phyloP scores from a whole-genome alignment of 2,888 invertebrate species.

The Criorhina ranunculi region DNA sequence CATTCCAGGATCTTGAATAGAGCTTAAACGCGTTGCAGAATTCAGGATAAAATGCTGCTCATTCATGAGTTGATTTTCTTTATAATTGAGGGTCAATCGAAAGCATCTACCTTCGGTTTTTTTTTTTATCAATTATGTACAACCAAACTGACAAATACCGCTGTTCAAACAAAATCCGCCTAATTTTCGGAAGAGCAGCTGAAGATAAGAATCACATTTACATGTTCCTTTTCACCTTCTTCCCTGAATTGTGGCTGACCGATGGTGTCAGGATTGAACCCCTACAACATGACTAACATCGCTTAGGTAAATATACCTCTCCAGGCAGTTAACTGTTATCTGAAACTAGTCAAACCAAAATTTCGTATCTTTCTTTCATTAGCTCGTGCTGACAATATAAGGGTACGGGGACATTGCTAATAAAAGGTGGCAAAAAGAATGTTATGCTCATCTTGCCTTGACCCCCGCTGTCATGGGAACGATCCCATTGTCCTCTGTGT shows the following conservation, averaged over 20 bases:
- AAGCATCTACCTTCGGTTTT: no score
- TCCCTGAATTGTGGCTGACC: slow-evolving; percentile 27
- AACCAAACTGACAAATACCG: no score
- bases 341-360: slow-evolving; percentile 8
- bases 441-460: slow-evolving; percentile 34
- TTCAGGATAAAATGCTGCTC: no score
- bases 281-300: slow-evolving; percentile 1
- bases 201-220: slow-evolving; percentile 16
- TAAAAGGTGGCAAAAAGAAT: slow-evolving; percentile 59
- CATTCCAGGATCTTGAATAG: no score
- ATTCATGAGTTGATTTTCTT: no score
- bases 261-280: slow-evolving; percentile 4
- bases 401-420: slow-evolving; percentile 42
- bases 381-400: slow-evolving; percentile 60
- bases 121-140: no score
- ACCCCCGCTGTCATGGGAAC: slow-evolving; percentile 41
- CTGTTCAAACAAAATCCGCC: not conserved
- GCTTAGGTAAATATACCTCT: not conserved
- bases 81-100: no score
- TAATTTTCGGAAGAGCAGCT: slow-evolving; percentile 31
- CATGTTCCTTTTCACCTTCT: slow-evolving; percentile 9
- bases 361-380: slow-evolving; percentile 49
- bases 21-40: no score
- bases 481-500: slow-evolving; percentile 40
- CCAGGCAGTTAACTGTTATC: slow-evolving; percentile 24